phyloP scores from a whole-genome alignment of 2,888 invertebrate genomes.

The Aspidiotus rigidus region DNA sequence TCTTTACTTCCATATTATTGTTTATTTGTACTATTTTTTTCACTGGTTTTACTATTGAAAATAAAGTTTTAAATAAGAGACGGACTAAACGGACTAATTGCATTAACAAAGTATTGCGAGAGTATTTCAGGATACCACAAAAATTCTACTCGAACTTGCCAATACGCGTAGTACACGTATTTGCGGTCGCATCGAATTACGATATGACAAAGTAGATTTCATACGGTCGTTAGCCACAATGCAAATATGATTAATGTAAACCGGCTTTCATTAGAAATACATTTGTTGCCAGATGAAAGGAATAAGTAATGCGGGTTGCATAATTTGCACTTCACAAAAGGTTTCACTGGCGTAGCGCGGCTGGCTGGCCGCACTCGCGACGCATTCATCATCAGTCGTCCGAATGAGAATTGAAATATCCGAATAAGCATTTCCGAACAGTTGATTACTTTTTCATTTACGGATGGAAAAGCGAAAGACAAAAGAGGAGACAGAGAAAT shows the following conservation, averaged over 20 bases:
- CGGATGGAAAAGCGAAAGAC: not conserved
- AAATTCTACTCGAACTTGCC: too few relatives aligned
- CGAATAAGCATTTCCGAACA: constrained; percentile 17
- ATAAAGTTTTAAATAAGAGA: too few relatives aligned
- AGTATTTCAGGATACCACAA: too few relatives aligned
- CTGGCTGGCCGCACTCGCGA: not conserved
- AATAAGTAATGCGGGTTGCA: constrained; percentile 24
- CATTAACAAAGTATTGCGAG: too few relatives aligned
- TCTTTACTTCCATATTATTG: too few relatives aligned
- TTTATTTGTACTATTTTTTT: too few relatives aligned
- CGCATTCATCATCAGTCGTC: not conserved
- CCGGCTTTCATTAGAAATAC: constrained; percentile 20
- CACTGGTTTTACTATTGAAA: too few relatives aligned
- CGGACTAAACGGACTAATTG: too few relatives aligned
- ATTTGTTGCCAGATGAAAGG: constrained; percentile 26
- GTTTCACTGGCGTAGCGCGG: not conserved
- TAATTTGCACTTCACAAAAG: constrained; percentile 15
- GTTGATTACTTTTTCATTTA: constrained; percentile 28
- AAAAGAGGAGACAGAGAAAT: too few relatives aligned
- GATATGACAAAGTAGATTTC: constrained; percentile 5
- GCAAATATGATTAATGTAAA: constrained; percentile 26
- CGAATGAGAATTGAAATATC: not conserved
- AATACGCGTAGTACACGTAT: not conserved
- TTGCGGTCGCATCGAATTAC: not conserved
- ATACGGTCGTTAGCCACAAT: constrained; percentile 9